A percentile compares a stretch with the other conserved stretches of the same genome.
These are phyloP conservation scores for Zaprionus inermis DNA, from an alignment of 1,140 invertebrate genomes.

Conservation along the genomic window DNA sequence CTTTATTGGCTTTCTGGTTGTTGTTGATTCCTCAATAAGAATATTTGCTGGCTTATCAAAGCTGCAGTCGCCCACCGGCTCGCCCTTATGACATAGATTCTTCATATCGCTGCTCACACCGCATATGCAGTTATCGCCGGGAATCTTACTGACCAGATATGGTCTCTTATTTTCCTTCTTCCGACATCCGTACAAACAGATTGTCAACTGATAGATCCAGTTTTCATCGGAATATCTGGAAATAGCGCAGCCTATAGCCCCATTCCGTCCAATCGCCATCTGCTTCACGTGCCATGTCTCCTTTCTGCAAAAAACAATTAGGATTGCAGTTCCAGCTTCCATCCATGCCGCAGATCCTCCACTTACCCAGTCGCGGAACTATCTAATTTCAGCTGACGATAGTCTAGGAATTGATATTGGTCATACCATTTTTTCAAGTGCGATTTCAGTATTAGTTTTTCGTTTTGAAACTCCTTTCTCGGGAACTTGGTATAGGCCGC, in stretches of 20 bases:
- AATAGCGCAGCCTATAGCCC: conserved; percentile 35
- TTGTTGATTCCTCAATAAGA: background rate
- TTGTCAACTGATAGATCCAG: conserved; percentile 10
- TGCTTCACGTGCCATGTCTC: conserved; percentile 34
- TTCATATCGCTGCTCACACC: background rate
- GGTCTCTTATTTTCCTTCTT: background rate
- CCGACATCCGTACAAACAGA: conserved; percentile 27
- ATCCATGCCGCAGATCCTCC: background rate
- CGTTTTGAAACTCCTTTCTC: background rate
- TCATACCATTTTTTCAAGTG: background rate
- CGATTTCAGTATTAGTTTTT: background rate
- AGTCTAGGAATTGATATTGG: background rate
- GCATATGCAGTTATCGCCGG: background rate
- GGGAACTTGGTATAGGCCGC: background rate
- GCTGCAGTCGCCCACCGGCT: background rate
- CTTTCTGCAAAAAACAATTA: conserved; percentile 1
- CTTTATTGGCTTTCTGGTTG: background rate
- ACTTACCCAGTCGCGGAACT: background rate
- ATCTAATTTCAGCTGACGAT: background rate
- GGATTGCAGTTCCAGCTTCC: background rate
- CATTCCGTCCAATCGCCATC: background rate
- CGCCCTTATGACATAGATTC: conserved; percentile 8
- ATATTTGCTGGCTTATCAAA: background rate
- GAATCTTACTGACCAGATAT: background rate
- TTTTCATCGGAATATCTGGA: background rate